phyloP scores from a whole-genome alignment of 2,113 vertebrate genomes.

The Neogobius melanostomus region DNA sequence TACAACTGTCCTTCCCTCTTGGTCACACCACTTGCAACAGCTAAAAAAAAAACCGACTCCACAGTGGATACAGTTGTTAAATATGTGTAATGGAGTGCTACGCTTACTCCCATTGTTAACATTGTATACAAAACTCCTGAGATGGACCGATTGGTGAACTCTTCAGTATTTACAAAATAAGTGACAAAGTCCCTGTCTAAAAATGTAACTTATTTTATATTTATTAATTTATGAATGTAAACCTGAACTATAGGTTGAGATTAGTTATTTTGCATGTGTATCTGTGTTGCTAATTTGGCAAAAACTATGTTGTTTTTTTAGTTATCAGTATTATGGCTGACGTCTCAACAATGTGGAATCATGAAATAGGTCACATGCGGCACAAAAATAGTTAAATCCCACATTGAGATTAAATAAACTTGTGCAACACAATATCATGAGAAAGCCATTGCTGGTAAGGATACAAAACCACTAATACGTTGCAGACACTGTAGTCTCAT shows the following conservation, averaged over 20 bases:
- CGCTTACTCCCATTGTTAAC: slow-evolving; percentile 16
- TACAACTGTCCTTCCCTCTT: slow-evolving; percentile 40
- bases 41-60: slow-evolving; percentile 16
- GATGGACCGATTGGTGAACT: neutral
- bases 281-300: slow-evolving; percentile 2
- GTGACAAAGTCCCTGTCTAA: neutral
- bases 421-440: slow-evolving; percentile 36
- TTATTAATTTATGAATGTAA: neutral
- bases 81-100: slow-evolving; percentile 51
- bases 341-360: neutral
- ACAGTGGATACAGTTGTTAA: slow-evolving; percentile 50
- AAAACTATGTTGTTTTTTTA: too few relatives aligned
- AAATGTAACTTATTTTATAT: neutral
- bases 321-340: neutral
- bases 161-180: neutral
- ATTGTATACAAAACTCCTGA: neutral
- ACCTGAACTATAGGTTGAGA: neutral
- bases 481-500: slow-evolving; percentile 42
- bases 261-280: neutral
- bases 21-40: slow-evolving; percentile 43
- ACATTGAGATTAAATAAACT: slow-evolving; percentile 19
- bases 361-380: neutral
- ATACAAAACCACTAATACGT: slow-evolving; percentile 51
- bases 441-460: slow-evolving; percentile 43
- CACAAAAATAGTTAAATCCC: neutral